Evolutionary conservation across 2,888 invertebrate genomes (phyloP).

Genomic region (Rhodophaea formosa): DNA sequence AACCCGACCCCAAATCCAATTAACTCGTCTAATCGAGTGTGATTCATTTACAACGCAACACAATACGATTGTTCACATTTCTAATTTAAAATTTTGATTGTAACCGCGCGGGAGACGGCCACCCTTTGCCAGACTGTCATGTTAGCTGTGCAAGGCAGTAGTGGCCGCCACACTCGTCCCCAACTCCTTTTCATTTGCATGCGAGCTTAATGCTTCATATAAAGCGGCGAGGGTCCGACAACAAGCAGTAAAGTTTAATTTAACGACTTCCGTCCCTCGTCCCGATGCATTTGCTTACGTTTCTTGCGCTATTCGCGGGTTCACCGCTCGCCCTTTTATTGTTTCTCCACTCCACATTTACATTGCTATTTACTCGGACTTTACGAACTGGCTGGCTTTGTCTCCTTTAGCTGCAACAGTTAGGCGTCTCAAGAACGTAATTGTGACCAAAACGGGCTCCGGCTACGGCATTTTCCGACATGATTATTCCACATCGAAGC

Average conservation of each 20-base stretch:
- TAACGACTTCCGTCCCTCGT: constrained; percentile 53
- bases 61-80: constrained; percentile 49
- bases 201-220: constrained; percentile 52
- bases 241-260: constrained; percentile 55
- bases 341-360: constrained; percentile 22
- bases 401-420: constrained; percentile 24
- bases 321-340: constrained; percentile 15
- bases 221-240: constrained; percentile 45
- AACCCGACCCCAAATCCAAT: constrained; percentile 43
- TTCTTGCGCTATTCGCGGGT: constrained; percentile 18
- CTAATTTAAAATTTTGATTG: constrained; percentile 59
- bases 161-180: constrained; percentile 39
- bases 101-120: constrained; percentile 32
- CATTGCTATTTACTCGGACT: constrained; percentile 9
- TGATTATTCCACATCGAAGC: constrained; percentile 39
- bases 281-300: constrained; percentile 10
- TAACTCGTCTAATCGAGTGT: constrained; percentile 41
- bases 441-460: constrained; percentile 48
- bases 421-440: constrained; percentile 37
- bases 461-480: constrained; percentile 32
- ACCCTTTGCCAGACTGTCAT: not conserved
- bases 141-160: constrained; percentile 8
- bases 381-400: not conserved
- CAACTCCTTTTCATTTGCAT: constrained; percentile 39
- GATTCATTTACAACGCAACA: constrained; percentile 40